These are phyloP conservation scores for Trichosurus vulpecula DNA, from an alignment of 2,797 vertebrate species.

Conservation along the genomic window DNA sequence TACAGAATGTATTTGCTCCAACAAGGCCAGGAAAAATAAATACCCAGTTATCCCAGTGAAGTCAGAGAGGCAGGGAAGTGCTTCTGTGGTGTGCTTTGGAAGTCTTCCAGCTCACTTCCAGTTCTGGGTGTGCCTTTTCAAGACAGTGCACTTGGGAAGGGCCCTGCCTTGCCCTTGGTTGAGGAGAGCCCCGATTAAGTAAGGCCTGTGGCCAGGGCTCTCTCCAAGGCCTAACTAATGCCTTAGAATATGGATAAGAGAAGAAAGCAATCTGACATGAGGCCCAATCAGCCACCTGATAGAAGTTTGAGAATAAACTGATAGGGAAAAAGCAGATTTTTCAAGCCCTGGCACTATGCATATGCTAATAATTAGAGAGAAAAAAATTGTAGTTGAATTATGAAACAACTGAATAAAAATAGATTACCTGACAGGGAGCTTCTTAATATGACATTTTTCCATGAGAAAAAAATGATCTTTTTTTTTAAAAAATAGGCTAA, in stretches of 20 bases:
- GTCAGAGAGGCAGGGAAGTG: background rate
- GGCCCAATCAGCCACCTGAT: background rate
- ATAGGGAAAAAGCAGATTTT: conserved; percentile 48
- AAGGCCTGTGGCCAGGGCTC: conserved; percentile 55
- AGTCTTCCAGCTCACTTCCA: conserved; percentile 1
- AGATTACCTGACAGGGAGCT: conserved; percentile 68
- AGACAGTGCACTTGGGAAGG: background rate
- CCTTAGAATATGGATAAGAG: background rate
- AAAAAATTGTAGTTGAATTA: conserved; percentile 67
- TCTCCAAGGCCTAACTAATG: conserved; percentile 52
- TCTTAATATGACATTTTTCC: conserved; percentile 62
- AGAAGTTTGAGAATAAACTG: conserved; percentile 29
- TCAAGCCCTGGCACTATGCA: conserved; percentile 33
- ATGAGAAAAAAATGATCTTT: conserved; percentile 67
- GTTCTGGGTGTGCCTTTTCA: conserved; percentile 1
- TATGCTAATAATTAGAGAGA: conserved; percentile 74
- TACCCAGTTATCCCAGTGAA: background rate
- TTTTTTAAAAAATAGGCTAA: conserved; percentile 42
- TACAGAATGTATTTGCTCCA: conserved; percentile 22
- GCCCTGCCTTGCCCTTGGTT: conserved; percentile 52
- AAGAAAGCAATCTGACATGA: conserved; percentile 16
- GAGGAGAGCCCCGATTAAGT: conserved; percentile 56
- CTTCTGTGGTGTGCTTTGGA: background rate
- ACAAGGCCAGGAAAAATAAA: background rate
- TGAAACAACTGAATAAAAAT: conserved; percentile 69